These are phyloP conservation scores for Capromys pilorides DNA, from an alignment of 2,797 vertebrate species.

Conservation along the genomic window DNA sequence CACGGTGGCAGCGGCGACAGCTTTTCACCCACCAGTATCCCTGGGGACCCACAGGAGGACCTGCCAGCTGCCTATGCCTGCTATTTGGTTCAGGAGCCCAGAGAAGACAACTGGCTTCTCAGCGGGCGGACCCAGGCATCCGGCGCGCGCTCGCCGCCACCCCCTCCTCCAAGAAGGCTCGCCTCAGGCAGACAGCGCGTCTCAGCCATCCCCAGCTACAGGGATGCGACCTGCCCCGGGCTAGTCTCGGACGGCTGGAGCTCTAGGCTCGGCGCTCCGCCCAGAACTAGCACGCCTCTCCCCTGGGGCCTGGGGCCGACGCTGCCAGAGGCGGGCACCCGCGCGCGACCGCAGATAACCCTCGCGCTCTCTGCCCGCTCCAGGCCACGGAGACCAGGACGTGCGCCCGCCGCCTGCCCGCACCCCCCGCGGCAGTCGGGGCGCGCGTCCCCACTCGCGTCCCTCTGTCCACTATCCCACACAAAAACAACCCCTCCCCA, in stretches of 20 bases:
- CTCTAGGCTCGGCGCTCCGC: neutral
- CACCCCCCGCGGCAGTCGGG: slow-evolving; percentile 36
- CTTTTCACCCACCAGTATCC: slow-evolving; percentile 42
- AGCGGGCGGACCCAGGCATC: slow-evolving; percentile 50
- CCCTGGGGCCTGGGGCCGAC: slow-evolving; percentile 7
- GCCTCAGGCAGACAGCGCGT: slow-evolving; percentile 55
- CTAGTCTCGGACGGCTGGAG: neutral
- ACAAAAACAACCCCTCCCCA: slow-evolving; percentile 63
- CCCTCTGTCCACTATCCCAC: slow-evolving; percentile 53
- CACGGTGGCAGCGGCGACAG: slow-evolving; percentile 22
- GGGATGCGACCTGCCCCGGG: slow-evolving; percentile 17
- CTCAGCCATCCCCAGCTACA: neutral
- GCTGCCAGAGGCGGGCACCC: slow-evolving; percentile 26
- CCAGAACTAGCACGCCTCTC: slow-evolving; percentile 18
- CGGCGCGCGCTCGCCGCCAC: neutral
- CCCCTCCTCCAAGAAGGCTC: neutral
- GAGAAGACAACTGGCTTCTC: slow-evolving; percentile 18
- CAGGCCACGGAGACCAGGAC: slow-evolving; percentile 48
- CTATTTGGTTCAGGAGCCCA: neutral
- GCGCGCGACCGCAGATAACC: slow-evolving; percentile 43
- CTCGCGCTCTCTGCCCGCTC: slow-evolving; percentile 3
- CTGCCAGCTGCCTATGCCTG: neutral
- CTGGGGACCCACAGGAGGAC: slow-evolving; percentile 14
- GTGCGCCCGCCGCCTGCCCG: slow-evolving; percentile 34
- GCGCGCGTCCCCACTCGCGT: slow-evolving; percentile 42